Base-by-base conservation (phyloP, 2,797 vertebrate genomes). In the Etheostoma perlongum region DNA sequence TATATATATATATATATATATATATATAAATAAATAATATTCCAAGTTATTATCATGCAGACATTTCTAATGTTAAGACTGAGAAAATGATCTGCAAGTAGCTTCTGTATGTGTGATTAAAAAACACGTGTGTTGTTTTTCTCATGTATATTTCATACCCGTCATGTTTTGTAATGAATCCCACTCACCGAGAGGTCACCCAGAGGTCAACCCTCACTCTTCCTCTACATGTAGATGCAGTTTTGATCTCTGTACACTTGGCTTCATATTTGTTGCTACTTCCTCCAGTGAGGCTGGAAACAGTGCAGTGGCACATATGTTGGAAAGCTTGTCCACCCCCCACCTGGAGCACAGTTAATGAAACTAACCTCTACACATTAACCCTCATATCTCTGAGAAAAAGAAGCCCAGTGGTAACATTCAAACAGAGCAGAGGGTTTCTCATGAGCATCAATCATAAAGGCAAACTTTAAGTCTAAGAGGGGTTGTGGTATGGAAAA, bases 371-470 rank as follows among this genome's bases (percentile, higher is more conserved):
- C 67, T 11, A 59, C 82, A 86, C 81, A 65, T 83, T 81, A 82
- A 85, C 83, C 78, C 57, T 76, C 58, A 8, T 67, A 59, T 85
- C 69, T 90, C 63, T 72, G 87, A 52, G 70, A 73, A 76, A 81
- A 75, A 73, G 83, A 51, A 85, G 83, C 53, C 61, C 72, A 85
- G 57, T 75, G 82, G 87, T 88, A 81, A 82, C 79, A 86, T 77
- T 83, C 63, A 80, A 49, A 82, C 72, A 78, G 61, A 65, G 67
- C 72, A 70, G 33, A 78, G 51, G 49, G 52, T 76, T 88, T 86
- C 76, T 86, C 84, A 82, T 74, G 75, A 49, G 76, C 76, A 89
- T 94, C 79, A 91, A 88, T 91, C 90, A 92, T 83, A 83, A 51
- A 70, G 46, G 54, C 30, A 77, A 83, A 90, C 60, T 49, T 82